These are phyloP conservation scores for Tychaedon coryphoeus DNA, from an alignment of 2,113 vertebrate species.

Conservation along the genomic window DNA sequence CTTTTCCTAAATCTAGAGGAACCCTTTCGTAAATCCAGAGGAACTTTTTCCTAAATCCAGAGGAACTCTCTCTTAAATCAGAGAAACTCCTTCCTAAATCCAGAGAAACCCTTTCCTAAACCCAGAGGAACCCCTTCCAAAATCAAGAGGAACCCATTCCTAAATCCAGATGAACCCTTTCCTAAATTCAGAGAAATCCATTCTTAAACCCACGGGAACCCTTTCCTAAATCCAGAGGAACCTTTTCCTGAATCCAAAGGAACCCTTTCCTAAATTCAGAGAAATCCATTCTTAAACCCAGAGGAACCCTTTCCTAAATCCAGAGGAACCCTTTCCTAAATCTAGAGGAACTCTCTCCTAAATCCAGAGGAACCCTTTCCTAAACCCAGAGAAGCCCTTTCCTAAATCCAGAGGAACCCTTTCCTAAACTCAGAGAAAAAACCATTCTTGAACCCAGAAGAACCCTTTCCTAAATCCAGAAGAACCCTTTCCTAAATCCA, in stretches of 20 bases:
- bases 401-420: background rate
- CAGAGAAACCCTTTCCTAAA: background rate
- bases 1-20: background rate
- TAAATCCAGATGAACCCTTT: background rate
- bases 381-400: background rate
- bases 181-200: background rate
- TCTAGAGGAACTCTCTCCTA: background rate
- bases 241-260: too few species aligned
- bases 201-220: too few species aligned
- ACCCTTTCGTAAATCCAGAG: too few species aligned
- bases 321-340: background rate
- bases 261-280: background rate
- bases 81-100: background rate
- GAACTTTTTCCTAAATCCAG: background rate
- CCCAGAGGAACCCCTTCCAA: background rate
- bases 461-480: too few species aligned
- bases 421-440: background rate
- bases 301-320: rapidly evolving
- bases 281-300: background rate
- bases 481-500: background rate
- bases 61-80: background rate
- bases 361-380: background rate
- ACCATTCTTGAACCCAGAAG: too few species aligned
- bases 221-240: background rate
- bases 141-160: background rate